phyloP scores from a whole-genome alignment of 2,797 vertebrate species.

The Pteronotus mesoamericanus region DNA sequence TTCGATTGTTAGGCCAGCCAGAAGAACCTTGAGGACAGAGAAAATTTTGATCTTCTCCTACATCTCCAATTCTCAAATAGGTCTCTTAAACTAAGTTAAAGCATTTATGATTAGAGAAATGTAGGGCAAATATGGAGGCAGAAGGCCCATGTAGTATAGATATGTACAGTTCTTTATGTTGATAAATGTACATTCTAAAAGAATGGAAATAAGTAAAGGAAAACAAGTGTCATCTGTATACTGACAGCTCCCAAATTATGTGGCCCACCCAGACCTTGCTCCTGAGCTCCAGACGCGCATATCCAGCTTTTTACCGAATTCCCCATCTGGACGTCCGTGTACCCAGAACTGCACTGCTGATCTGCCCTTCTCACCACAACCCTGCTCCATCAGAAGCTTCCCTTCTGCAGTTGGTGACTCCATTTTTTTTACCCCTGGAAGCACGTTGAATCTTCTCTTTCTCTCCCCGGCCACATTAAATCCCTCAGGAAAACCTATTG shows the following conservation, averaged over 20 bases:
- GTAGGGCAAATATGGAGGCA: neutral
- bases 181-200: neutral
- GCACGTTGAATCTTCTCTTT: neutral
- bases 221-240: neutral
- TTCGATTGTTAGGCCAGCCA: neutral
- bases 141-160: neutral
- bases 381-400: neutral
- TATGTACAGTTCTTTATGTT: neutral
- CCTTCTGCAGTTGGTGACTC: neutral
- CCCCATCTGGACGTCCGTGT: neutral
- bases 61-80: neutral
- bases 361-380: neutral
- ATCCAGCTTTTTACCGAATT: neutral
- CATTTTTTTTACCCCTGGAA: neutral
- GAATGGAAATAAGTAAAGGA: neutral
- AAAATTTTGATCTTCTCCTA: neutral
- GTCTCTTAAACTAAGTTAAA: neutral
- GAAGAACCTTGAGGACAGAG: neutral
- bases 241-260: neutral
- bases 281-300: neutral
- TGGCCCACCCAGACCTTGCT: neutral
- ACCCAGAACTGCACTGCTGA: neutral
- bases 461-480: neutral
- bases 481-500: neutral
- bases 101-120: neutral